A percentile compares a stretch with the other conserved stretches of the same genome.
These are phyloP conservation scores for Lithobates sylvaticus DNA, from an alignment of 2,797 vertebrate species.

Conservation along the genomic window DNA sequence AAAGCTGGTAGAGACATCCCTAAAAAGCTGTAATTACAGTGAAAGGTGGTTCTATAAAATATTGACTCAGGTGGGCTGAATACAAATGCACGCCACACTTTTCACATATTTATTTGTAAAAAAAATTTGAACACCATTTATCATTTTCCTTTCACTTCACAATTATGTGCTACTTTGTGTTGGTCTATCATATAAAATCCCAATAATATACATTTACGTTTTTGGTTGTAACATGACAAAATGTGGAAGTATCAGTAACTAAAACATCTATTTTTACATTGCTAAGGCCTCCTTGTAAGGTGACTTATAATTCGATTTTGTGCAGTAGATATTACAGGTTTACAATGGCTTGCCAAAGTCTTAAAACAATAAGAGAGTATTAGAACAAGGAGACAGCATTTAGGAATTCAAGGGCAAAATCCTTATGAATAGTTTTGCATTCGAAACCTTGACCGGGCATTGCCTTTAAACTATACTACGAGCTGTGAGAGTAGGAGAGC, in stretches of 20 bases:
- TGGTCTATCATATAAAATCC: no score
- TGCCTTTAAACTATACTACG: conserved; percentile 31
- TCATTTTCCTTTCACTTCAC: no score
- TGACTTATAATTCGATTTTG: conserved; percentile 18
- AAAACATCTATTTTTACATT: conserved; percentile 27
- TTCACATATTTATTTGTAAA: no score
- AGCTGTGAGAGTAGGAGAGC: conserved; percentile 21
- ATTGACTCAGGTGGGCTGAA: no score
- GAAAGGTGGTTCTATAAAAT: no score
- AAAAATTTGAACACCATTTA: no score
- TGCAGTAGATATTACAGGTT: neutral
- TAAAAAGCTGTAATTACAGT: no score
- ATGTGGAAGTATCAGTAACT: neutral
- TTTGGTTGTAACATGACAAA: no score
- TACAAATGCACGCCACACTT: no score
- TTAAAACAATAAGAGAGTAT: conserved; percentile 26
- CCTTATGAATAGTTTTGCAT: conserved; percentile 45
- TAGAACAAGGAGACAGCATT: conserved; percentile 10
- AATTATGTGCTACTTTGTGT: no score
- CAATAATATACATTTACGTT: no score
- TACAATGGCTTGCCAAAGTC: conserved; percentile 5
- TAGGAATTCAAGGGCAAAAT: conserved; percentile 48
- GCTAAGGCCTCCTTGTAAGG: neutral
- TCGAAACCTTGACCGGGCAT: conserved; percentile 48
- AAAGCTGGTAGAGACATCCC: no score